Evolutionary conservation across 2,797 vertebrate genomes (phyloP).

Genomic region (Lepus townsendii): DNA sequence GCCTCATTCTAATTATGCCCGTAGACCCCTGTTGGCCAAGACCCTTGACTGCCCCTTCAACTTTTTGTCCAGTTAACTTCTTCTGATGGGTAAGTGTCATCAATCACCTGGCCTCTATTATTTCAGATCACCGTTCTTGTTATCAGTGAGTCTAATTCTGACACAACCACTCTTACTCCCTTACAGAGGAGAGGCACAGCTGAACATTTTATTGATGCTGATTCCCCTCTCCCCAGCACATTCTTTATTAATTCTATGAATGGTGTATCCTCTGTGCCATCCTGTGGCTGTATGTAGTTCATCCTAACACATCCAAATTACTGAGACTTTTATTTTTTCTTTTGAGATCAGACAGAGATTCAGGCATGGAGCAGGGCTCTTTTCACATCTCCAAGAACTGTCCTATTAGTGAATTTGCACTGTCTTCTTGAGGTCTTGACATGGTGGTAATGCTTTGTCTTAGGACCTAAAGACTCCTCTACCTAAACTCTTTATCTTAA

Average conservation of each 20-base stretch:
- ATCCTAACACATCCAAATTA: neutral
- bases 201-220: neutral
- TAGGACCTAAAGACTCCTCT: neutral
- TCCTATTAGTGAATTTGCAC: neutral
- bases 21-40: no score
- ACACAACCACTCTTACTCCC: neutral
- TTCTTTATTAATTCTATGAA: neutral
- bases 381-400: neutral
- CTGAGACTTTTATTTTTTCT: neutral
- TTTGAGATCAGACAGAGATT: neutral
- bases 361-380: neutral
- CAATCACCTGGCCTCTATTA: neutral
- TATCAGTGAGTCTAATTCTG: neutral
- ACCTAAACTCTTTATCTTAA: neutral
- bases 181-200: neutral
- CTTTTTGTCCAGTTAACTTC: neutral
- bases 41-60: neutral
- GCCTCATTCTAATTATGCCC: neutral
- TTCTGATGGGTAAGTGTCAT: neutral
- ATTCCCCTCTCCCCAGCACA: neutral
- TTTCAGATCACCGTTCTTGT: neutral
- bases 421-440: neutral
- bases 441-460: neutral
- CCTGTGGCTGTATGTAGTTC: neutral
- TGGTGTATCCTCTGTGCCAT: no score